A percentile compares a stretch with the other conserved stretches of the same genome.
These are phyloP conservation scores for Sylvietta virens DNA, from an alignment of 2,113 vertebrate species.

Conservation along the genomic window DNA sequence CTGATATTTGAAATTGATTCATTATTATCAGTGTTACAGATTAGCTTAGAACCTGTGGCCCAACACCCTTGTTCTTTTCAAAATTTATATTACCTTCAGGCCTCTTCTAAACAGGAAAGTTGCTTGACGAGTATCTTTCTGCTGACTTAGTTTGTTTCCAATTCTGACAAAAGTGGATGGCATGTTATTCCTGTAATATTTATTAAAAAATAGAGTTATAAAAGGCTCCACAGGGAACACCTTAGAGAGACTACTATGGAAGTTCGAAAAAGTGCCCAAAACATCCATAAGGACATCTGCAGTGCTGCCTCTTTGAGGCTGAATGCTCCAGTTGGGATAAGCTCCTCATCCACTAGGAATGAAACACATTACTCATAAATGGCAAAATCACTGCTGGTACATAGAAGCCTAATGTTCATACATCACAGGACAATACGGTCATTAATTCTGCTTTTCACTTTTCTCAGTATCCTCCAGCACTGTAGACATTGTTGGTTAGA, in stretches of 20 bases:
- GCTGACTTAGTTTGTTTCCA: constrained; percentile 78
- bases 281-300: background rate
- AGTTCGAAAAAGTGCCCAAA: background rate
- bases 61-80: background rate
- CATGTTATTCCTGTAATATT: constrained; percentile 71
- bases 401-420: background rate
- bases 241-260: background rate
- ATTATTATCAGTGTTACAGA: background rate
- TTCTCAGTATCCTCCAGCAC: background rate
- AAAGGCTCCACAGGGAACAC: background rate
- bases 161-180: constrained; percentile 68
- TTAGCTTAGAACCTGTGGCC: background rate
- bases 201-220: background rate
- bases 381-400: background rate
- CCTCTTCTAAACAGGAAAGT: constrained; percentile 92
- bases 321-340: background rate
- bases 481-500: background rate
- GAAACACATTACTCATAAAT: background rate
- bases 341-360: background rate
- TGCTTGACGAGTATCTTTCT: constrained; percentile 89
- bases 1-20: background rate
- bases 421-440: background rate
- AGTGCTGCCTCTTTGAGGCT: background rate
- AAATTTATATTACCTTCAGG: constrained; percentile 78
- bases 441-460: background rate